Evolutionary conservation across 2,888 invertebrate genomes (phyloP), one percentile per base, ranked within the genome.

Genomic region (Amorpha juglandis): DNA sequence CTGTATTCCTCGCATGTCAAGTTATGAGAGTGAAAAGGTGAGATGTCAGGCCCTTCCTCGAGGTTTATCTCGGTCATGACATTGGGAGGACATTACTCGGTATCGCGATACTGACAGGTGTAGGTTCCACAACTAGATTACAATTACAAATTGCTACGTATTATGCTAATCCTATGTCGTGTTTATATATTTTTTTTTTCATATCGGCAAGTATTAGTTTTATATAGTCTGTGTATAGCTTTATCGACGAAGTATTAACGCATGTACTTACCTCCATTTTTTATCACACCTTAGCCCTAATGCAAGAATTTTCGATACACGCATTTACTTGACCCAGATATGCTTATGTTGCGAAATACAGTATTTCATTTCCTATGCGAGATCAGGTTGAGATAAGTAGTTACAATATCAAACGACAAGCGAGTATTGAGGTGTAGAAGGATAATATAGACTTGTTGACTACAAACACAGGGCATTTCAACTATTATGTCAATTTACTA

Each of bases 61-160:
- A 79, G 80, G 79, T 82, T 84, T 83, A 86, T 86, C 78, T 81
- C 72, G 74, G 76, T 69, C 75, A 74, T 74, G 82, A 83, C 84
- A 85, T 86, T 85, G 81, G 76, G 70, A 74, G 78, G 77, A 74
- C 76, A 73, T 81, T 79, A 79, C 79, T 78, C 75, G 74, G n/a
- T 73, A 69, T 72, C 74, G 72, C 67, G 71, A 79, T 78, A 80
- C 81, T 83, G 82, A 82, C 80, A 74, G 81, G 82, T 82, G 79
- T 84, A 76, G 80, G 78, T 82, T 79, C 78, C 76, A 78, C 80
- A 78, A 78, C 74, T 69, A 19, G 12, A 58, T 58, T 58, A 19
- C 42, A 58, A 19, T 58, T 38, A 58, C 19, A 42, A 58, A 58
- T 58, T 11, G 19, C 38, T 12, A 19, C 58, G 38, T 38, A 58